A percentile compares a stretch with the other conserved stretches of the same genome.
These are phyloP conservation scores for Eulacestoma nigropectus DNA, from an alignment of 2,113 vertebrate species.

Conservation along the genomic window DNA sequence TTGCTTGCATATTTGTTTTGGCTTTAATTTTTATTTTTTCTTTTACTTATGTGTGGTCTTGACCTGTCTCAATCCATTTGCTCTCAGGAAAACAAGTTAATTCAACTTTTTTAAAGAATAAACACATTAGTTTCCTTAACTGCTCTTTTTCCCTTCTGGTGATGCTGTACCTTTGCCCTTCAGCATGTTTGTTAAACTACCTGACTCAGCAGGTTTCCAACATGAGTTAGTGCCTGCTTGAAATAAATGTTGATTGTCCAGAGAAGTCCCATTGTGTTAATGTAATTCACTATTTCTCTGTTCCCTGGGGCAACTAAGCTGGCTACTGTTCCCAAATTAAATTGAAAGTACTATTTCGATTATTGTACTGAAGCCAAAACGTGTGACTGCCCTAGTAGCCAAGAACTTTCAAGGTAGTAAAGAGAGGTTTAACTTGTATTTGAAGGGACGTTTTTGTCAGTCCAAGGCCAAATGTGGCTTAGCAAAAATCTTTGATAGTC, in stretches of 20 bases:
- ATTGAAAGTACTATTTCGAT: conserved; percentile 24
- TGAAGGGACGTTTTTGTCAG: background rate
- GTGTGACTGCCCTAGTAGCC: background rate
- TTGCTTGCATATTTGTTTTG: background rate
- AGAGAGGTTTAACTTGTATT: background rate
- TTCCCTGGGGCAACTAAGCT: conserved; percentile 31
- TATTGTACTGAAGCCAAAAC: background rate
- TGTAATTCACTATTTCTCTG: conserved; percentile 40
- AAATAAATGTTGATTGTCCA: conserved; percentile 47
- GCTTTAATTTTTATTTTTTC: background rate
- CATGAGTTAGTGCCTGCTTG: conserved; percentile 33
- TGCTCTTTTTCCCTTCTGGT: background rate
- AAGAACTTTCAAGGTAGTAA: conserved; percentile 3
- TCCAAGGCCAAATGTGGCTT: background rate
- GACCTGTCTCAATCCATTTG: background rate
- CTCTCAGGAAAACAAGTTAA: conserved; percentile 8
- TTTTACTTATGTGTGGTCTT: background rate
- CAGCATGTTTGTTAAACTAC: conserved; percentile 38
- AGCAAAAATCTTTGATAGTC: background rate
- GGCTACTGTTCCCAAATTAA: conserved; percentile 31
- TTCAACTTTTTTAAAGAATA: conserved; percentile 18
- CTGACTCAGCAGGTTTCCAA: conserved; percentile 47
- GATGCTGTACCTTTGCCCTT: conserved; percentile 34
- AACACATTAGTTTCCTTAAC: conserved; percentile 5
- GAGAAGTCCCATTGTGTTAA: conserved; percentile 44